Base-by-base conservation (phyloP, 2,888 invertebrate genomes). In the Xestia ashworthii region DNA sequence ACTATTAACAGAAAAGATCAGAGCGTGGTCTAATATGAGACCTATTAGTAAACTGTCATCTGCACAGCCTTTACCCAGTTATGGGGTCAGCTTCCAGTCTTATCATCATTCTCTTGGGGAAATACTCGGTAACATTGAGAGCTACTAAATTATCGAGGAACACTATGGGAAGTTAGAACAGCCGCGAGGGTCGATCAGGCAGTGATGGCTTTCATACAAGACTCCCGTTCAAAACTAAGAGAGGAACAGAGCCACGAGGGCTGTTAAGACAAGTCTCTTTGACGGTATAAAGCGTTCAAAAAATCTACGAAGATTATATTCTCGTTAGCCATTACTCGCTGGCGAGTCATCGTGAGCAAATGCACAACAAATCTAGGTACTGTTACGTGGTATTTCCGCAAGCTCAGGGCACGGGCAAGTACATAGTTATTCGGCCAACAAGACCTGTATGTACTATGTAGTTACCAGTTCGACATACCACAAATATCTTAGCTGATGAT, bases 401-500 rank as follows among this genome's bases (percentile, higher is more conserved):
- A 22, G 22, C 44, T 19, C 5, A 53, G 19, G 22, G 80, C 55
- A 41, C n/a, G 58, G 19, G 65, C n/a, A 48, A 78, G 25, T 55
- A 55, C 55, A 53, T 71, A 22, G 25, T 48, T 32, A 79, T 19
- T 71, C 22, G n/a, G 58, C 9, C 22, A 58, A 58, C 58, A 44
- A 71, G 32, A 58, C 19, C 4, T 53, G n/a, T n/a, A n/a, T n/a
- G n/a, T n/a, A n/a, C 2, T 19, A 25, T 50, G 22, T 25, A 75
- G 44, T 60, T 46, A 55, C 65, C 3, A 67, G 22, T 50, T 16
- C n/a, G 32, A 41, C 55, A 80, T 78, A 65, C 81, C 65, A 65
- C 44, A 78, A 60, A 46, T 81, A 72, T 58, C 32, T 53, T 58
- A n/a, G n/a, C n/a, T n/a, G n/a, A n/a, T n/a, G n/a, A n/a, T n/a